Base-by-base conservation (phyloP, 23 tunicate genomes). In the Corella eumyota region DNA sequence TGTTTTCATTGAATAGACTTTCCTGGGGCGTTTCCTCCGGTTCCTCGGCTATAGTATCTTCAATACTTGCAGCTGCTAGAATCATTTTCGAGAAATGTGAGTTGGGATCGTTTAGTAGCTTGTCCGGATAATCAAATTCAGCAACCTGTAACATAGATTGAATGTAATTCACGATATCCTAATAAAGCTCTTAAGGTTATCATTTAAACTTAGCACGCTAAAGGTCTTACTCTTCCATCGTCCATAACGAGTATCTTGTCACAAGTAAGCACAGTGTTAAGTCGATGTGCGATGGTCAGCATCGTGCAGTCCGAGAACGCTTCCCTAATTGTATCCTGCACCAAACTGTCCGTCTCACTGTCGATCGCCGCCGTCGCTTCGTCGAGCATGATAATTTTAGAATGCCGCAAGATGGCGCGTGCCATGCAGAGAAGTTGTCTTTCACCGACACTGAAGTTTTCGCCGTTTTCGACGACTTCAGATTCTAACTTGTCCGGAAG, bases 301-400 rank as follows among this genome's bases (percentile, higher is more conserved):
- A 92, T 92, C 23, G 98, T 92, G 71, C 91, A 81, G 50, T 82
- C 98, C 25, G 86, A 56, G 46, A 92, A 92, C 30, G 86, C 92
- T 26, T 92, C 82, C 24, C 98, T 61, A 24, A 92, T 92, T 19
- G 98, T 92, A 13, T 77, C 93, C 58, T 92, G 96, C 24, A 88
- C 96, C 72, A 88, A 65, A 72, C 82, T 68, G 61, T 88, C 96
- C 6, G 96, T 88, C 37, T 88, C 88, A 44, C 87, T 88, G 74
- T 88, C 96, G 35, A 88, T 88, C 50, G 96, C 96, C 31, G 96
- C 96, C 7, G 96, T 88, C 33, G 96, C 96, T 36, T 88, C 96
- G 48, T 88, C 96, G 67, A 88, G 58, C 96, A 88, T 88, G 20
- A 88, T 88, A 61, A 88, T 78, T 20, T 79, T 60, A 24, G 88